Conservation (phyloP, 2,888 invertebrate species). For the Caenorhabditis sp. region DNA sequence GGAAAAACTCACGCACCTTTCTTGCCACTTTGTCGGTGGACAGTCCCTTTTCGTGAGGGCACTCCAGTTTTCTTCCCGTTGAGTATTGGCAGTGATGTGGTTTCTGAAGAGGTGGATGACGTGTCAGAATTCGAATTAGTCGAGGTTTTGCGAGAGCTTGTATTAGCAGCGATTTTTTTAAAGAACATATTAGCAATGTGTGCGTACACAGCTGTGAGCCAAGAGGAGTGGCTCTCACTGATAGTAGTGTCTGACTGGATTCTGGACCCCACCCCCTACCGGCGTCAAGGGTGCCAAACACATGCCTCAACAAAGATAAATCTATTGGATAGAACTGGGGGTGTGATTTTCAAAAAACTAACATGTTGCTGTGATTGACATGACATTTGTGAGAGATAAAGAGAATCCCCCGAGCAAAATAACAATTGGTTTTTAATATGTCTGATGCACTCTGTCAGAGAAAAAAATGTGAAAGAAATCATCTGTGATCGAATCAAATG, state of each 20-base stretch:
- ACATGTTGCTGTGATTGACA: conserved; percentile 50
- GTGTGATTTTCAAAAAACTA: conserved; percentile 40
- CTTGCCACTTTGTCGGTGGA: conserved; percentile 60
- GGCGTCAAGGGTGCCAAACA: conserved; percentile 35
- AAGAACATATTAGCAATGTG: conserved; percentile 54
- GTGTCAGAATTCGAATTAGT: conserved; percentile 48
- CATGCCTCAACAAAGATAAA: conserved; percentile 52
- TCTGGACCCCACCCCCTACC: conserved; percentile 45
- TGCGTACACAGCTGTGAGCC: conserved; percentile 33
- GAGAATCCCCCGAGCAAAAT: background rate
- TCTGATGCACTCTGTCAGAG: conserved; percentile 24
- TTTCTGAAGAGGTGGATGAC: conserved; percentile 54
- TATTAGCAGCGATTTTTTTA: conserved; percentile 18
- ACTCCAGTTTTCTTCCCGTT: conserved; percentile 43
- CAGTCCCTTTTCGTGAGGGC: conserved; percentile 28
- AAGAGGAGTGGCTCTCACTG: conserved; percentile 31
- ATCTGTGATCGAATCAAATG: background rate
- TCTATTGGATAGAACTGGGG: conserved; percentile 13
- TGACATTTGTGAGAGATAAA: conserved; percentile 6
- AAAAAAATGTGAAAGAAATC: background rate
- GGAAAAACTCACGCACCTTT: conserved; percentile 39
- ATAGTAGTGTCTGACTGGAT: conserved; percentile 34
- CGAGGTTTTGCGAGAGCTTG: conserved; percentile 43
- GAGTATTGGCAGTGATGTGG: conserved; percentile 23
- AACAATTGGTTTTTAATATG: conserved; percentile 36